Base-by-base conservation (phyloP, 35 echinoderm and acorn worm species). In the Nesometra sesokonis region DNA sequence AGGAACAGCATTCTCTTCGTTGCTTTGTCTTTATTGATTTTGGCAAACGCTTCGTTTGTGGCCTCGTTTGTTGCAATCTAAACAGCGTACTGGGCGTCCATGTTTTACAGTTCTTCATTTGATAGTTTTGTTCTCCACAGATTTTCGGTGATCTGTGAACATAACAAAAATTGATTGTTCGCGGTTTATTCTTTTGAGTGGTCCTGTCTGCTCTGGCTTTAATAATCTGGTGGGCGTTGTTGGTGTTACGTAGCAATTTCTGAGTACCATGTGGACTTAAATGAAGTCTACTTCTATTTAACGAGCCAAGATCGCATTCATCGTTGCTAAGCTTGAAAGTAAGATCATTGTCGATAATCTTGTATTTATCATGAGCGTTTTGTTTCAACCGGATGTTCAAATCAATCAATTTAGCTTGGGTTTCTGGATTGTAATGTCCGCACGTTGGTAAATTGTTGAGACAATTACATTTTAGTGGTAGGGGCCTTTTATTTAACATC, bases 271-370 rank as follows among this genome's bases (percentile, higher is more conserved):
- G 47, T 17, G 35, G 80, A 31, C 80, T 82, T 31, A 89, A 80
- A 30, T 89, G 80, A 17, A 89, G 29, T 17, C 52, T 35, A 35
- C 52, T 32, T 23, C 57, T 52, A 33, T 89, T 47, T 30, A 84
- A 35, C 17, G 47, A 34, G 0, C 31, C 67, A 36, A 17, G 78
- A 17, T 89, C 87, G 34, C 43, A 32, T 4, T 81, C 37, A 23
- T 83, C 47, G 46, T 89, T 82, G 29, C 76, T 82, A 33, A 89
- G 47, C 27, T 89, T 89, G 47, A 89, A 89, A 29, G 82, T 89
- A 19, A 29, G 23, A 80, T 89, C 87, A 57, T 89, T 80, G 40
- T 89, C 80, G 30, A 89, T 46, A 11, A 89, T 32, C 30, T 33
- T n/a, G 39, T 67, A 89, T 34, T 81, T 77, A 15, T 82, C 46